These are phyloP conservation scores for Garra rufa DNA, from an alignment of 2,113 vertebrate species.

Conservation along the genomic window DNA sequence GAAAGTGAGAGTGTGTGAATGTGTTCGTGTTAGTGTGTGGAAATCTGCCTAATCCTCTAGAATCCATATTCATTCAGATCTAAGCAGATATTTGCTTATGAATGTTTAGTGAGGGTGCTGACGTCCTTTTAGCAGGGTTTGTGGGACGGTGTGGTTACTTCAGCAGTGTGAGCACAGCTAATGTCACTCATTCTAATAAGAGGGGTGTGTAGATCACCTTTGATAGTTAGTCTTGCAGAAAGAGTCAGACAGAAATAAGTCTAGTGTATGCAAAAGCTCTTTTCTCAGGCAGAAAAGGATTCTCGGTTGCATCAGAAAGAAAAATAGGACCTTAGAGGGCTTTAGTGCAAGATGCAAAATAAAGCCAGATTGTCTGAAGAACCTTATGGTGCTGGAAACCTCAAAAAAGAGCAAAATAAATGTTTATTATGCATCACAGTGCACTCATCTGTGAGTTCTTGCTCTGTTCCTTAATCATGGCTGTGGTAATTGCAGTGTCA, in stretches of 20 bases:
- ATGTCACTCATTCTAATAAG: not conserved
- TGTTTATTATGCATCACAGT: conserved; percentile 1
- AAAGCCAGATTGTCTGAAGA: conserved; percentile 3
- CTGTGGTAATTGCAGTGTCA: conserved; percentile 33
- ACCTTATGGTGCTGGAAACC: not conserved
- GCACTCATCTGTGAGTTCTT: not conserved
- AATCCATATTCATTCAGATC: conserved; percentile 8
- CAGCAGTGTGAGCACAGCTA: not conserved
- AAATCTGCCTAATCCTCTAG: not conserved
- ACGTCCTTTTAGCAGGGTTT: not conserved
- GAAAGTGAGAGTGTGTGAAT: not conserved
- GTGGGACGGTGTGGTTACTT: not conserved
- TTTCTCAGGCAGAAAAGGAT: not conserved
- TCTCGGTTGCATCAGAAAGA: not conserved
- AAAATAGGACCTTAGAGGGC: not conserved
- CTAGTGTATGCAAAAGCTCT: not conserved
- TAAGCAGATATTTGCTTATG: not conserved
- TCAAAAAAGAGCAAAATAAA: not conserved
- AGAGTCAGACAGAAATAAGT: not conserved
- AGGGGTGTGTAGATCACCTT: not conserved
- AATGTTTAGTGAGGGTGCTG: not conserved
- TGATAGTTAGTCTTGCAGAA: not conserved
- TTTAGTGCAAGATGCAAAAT: not conserved
- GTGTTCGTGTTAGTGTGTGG: not conserved
- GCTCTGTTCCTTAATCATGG: not conserved